A percentile compares a stretch with the other conserved stretches of the same genome.
phyloP scores from a whole-genome alignment of 2,113 vertebrate species.

The Myodes glareolus region DNA sequence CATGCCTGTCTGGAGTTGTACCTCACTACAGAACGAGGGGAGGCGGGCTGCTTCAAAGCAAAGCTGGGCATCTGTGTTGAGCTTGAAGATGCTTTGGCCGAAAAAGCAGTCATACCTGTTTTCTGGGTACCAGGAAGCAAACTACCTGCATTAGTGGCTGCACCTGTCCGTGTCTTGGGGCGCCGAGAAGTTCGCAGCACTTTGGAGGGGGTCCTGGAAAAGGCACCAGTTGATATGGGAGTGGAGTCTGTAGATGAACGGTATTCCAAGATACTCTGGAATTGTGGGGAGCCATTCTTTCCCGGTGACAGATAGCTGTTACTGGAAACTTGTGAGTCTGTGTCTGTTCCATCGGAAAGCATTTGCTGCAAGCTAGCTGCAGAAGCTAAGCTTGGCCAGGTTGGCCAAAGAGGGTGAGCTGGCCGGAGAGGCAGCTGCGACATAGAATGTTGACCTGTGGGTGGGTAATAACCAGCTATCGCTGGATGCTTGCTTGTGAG shows the following conservation, averaged over 20 bases:
- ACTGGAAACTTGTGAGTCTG: not conserved
- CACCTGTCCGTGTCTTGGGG: constrained; percentile 67
- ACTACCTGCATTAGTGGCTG: constrained; percentile 66
- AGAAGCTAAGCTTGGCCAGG: constrained; percentile 27
- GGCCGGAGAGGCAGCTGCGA: not conserved
- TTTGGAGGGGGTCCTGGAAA: constrained; percentile 32
- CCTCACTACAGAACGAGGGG: constrained; percentile 47
- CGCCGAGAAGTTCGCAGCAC: constrained; percentile 63
- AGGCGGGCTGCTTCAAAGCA: constrained; percentile 47
- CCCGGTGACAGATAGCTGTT: not conserved
- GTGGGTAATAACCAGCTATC: constrained; percentile 28
- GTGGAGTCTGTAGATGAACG: constrained; percentile 51
- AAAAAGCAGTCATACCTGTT: not conserved
- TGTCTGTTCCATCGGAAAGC: constrained; percentile 62
- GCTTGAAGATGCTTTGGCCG: constrained; percentile 60
- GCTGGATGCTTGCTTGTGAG: not conserved
- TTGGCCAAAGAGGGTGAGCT: not conserved
- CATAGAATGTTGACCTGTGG: not conserved
- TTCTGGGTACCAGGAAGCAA: constrained; percentile 22
- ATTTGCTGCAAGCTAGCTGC: constrained; percentile 3
- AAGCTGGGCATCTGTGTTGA: constrained; percentile 36
- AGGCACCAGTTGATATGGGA: constrained; percentile 28
- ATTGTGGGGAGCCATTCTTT: constrained; percentile 34
- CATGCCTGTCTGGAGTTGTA: constrained; percentile 43
- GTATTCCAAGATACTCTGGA: constrained; percentile 26